Evolutionary conservation across 2,888 invertebrate genomes (phyloP).

Genomic region (Eupeodes luniger): DNA sequence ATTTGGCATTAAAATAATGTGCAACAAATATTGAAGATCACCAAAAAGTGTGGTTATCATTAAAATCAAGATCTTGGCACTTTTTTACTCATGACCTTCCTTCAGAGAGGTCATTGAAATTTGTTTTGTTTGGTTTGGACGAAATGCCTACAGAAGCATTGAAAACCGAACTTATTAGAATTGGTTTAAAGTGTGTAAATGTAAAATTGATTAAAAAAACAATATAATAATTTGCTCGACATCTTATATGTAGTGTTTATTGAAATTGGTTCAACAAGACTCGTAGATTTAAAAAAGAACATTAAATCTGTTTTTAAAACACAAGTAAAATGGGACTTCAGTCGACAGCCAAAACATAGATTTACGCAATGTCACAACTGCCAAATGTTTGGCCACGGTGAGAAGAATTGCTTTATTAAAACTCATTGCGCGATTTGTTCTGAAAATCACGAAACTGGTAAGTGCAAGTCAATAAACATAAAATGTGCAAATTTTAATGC

Average conservation of each 20-base stretch:
- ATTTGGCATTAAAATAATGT: no score
- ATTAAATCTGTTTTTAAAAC: neutral
- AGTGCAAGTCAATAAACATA: conserved; percentile 8
- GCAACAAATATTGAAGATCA: no score
- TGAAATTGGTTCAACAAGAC: neutral
- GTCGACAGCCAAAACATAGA: conserved; percentile 1
- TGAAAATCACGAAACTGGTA: conserved; percentile 10
- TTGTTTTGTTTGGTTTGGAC: no score
- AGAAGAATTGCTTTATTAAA: neutral
- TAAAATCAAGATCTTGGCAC: no score
- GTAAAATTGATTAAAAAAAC: no score
- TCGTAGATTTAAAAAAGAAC: conserved; percentile 17
- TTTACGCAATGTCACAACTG: conserved; percentile 9
- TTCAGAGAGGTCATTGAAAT: no score
- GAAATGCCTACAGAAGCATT: no score
- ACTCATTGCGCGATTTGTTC: conserved; percentile 21
- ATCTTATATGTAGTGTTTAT: neutral
- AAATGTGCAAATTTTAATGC: conserved; percentile 26
- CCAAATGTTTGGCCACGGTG: no score
- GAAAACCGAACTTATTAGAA: no score
- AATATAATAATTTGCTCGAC: neutral
- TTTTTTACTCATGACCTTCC: no score
- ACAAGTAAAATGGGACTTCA: conserved; percentile 15
- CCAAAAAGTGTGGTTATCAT: no score
- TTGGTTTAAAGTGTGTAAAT: no score